A percentile compares a stretch with the other conserved stretches of the same genome.
These are phyloP conservation scores for Mesitornis unicolor DNA, from an alignment of 2,113 vertebrate species.

Conservation along the genomic window DNA sequence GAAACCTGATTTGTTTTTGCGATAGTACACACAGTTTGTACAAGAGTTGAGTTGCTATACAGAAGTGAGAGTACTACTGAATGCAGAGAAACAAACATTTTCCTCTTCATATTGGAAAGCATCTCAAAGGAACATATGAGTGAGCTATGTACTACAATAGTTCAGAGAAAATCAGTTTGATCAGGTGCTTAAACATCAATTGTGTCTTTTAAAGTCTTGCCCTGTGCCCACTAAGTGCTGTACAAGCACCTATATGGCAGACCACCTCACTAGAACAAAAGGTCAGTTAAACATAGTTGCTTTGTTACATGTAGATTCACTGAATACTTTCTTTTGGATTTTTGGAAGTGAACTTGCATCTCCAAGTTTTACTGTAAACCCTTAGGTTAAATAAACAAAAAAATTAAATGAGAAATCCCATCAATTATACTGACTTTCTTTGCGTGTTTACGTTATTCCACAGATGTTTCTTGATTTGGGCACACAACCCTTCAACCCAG, in stretches of 20 bases:
- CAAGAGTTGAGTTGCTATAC: not conserved
- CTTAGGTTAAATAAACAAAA: not conserved
- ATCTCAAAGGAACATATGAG: rapidly evolving
- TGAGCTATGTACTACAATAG: not conserved
- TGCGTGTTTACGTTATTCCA: not conserved
- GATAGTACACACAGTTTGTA: not conserved
- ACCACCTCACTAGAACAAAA: not conserved
- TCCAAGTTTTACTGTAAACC: not conserved
- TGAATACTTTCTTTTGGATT: not conserved
- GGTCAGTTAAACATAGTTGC: not conserved
- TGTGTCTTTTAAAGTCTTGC: not conserved
- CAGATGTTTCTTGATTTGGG: not conserved
- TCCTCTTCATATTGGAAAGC: not conserved
- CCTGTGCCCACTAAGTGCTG: not conserved
- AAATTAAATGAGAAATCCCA: not conserved
- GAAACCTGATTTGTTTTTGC: not conserved
- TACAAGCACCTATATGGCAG: not conserved
- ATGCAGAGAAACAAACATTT: not conserved
- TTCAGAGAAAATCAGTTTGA: not conserved
- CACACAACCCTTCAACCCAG: not conserved
- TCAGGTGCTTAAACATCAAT: rapidly evolving
- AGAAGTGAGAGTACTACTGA: not conserved
- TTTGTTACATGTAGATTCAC: not conserved
- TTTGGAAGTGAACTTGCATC: not conserved
- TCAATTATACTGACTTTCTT: not conserved